Conservation (phyloP, 2,113 vertebrate species). For the Asarcornis scutulata region DNA sequence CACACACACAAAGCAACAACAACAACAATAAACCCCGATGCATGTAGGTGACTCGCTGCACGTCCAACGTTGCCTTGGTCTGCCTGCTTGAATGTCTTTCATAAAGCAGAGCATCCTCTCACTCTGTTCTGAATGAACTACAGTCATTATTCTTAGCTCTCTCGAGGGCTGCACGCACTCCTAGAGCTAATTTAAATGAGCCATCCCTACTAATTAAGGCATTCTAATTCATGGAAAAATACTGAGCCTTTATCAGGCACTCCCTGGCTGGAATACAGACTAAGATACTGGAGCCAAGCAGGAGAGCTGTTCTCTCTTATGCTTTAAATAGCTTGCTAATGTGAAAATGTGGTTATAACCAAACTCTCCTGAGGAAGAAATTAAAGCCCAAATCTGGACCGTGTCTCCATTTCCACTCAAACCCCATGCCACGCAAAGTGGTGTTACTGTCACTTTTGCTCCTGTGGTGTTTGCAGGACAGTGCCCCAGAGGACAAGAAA, state of each 20-base stretch:
- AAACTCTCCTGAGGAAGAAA: background rate
- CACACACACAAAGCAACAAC: no score
- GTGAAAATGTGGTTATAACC: background rate
- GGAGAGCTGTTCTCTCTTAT: background rate
- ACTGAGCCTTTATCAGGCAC: background rate
- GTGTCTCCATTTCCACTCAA: background rate
- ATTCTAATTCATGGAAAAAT: slow-evolving; percentile 37
- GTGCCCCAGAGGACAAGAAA: background rate
- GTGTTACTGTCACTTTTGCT: background rate
- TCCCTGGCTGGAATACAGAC: background rate
- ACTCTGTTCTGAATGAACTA: background rate
- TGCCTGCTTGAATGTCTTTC: background rate
- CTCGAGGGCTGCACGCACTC: background rate
- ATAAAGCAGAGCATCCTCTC: background rate
- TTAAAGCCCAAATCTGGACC: background rate
- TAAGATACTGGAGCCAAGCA: background rate
- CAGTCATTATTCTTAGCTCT: background rate
- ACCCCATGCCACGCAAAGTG: background rate
- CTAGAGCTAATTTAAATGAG: slow-evolving; percentile 27
- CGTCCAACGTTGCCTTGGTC: background rate
- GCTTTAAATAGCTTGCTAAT: slow-evolving; percentile 13
- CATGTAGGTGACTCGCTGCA: background rate
- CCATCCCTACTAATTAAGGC: slow-evolving; percentile 44
- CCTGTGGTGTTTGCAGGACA: background rate
- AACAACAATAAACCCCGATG: no score